Conservation (phyloP, 2,888 invertebrate genomes). For the Drosophila kuntzei region DNA sequence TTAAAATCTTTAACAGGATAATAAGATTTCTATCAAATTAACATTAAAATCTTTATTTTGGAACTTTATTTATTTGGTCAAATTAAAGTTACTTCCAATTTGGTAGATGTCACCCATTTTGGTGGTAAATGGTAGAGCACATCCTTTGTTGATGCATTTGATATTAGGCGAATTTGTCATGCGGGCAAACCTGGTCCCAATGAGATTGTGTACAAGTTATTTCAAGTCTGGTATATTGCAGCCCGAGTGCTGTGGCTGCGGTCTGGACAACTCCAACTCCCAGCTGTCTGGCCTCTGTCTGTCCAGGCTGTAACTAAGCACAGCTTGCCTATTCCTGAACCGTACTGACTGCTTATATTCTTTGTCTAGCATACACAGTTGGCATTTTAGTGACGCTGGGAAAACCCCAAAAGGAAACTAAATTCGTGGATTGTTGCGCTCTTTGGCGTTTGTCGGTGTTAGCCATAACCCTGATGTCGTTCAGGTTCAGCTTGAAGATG, state of each 20-base stretch:
- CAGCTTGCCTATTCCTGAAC: slow-evolving; percentile 65
- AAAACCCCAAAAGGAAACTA: slow-evolving; percentile 74
- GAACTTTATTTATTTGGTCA: background rate
- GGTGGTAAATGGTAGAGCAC: background rate
- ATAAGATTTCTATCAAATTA: too few species aligned
- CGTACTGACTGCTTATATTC: slow-evolving; percentile 24
- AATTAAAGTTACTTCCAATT: slow-evolving; percentile 6
- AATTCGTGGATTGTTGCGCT: slow-evolving; percentile 79
- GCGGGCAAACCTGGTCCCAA: slow-evolving; percentile 46
- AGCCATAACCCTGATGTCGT: slow-evolving; percentile 38
- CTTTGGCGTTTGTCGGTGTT: slow-evolving; percentile 70
- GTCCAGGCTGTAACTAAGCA: slow-evolving; percentile 46
- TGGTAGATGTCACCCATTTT: background rate
- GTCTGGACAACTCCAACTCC: slow-evolving; percentile 43
- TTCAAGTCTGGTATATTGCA: slow-evolving; percentile 47
- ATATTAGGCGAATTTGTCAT: slow-evolving; percentile 53
- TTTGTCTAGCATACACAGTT: slow-evolving; percentile 60
- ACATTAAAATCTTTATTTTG: too few species aligned
- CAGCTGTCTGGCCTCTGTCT: slow-evolving; percentile 18
- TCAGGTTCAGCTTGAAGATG: slow-evolving; percentile 37
- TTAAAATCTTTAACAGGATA: too few species aligned
- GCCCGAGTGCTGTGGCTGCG: slow-evolving; percentile 52
- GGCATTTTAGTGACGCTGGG: slow-evolving; percentile 67
- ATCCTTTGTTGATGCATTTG: slow-evolving; percentile 40
- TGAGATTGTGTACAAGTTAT: slow-evolving; percentile 52